These are phyloP conservation scores for Nasalis larvatus DNA, from an alignment of 2,113 vertebrate species.

Conservation along the genomic window DNA sequence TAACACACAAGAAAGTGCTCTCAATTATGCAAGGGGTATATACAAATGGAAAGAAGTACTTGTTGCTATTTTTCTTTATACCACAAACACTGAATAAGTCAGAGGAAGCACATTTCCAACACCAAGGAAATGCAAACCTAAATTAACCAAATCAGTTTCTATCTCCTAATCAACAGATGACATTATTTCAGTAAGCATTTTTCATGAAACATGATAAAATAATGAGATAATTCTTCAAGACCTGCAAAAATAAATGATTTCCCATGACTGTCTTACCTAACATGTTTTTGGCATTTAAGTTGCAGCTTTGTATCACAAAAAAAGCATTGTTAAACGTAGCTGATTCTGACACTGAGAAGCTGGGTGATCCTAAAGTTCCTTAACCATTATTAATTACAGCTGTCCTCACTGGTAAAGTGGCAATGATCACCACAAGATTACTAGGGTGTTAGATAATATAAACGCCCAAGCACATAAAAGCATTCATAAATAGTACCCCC, in stretches of 20 bases:
- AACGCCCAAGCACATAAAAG: neutral
- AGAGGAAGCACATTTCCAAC: neutral
- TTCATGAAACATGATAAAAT: constrained; percentile 6
- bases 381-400: neutral
- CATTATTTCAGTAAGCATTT: neutral
- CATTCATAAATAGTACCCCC: neutral
- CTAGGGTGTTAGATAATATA: neutral
- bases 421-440: neutral
- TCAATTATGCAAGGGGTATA: neutral
- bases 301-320: neutral
- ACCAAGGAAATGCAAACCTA: neutral
- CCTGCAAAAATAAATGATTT: neutral
- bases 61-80: neutral
- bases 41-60: neutral
- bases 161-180: neutral
- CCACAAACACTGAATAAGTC: neutral
- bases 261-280: neutral
- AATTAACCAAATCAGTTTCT: neutral
- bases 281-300: neutral
- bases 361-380: neutral
- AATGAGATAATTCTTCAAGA: neutral
- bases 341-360: neutral
- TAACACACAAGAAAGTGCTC: neutral
- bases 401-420: neutral
- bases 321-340: neutral